Conservation (phyloP, 2,113 vertebrate species). For the Sclerurus mexicanus region DNA sequence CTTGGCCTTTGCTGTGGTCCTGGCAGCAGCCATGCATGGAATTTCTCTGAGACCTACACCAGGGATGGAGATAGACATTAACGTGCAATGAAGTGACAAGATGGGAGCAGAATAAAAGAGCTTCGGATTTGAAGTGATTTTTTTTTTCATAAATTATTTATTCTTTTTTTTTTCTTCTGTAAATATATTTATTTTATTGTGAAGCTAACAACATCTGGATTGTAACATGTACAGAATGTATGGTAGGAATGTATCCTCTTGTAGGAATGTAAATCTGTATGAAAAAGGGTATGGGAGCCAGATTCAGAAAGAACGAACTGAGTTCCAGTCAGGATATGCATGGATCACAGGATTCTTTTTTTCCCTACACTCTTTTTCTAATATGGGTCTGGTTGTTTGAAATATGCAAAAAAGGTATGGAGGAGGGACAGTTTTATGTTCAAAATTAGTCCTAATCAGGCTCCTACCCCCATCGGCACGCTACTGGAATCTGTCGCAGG, state of each 20-base stretch:
- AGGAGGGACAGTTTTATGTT: constrained; percentile 59
- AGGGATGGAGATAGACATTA: constrained; percentile 38
- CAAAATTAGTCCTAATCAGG: constrained; percentile 55
- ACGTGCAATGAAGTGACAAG: constrained; percentile 83
- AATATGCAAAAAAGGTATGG: constrained; percentile 74
- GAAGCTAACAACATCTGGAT: constrained; percentile 92
- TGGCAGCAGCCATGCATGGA: not conserved
- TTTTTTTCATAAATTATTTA: constrained; percentile 90
- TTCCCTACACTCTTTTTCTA: constrained; percentile 30
- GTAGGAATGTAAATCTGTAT: constrained; percentile 86
- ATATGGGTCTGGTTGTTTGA: constrained; percentile 71
- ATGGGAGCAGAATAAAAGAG: constrained; percentile 79
- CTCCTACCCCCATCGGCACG: not conserved
- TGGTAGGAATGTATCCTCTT: constrained; percentile 84
- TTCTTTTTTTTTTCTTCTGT: constrained; percentile 89
- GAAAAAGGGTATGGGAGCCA: constrained; percentile 80
- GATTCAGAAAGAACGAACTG: constrained; percentile 54
- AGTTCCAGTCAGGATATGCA: constrained; percentile 56
- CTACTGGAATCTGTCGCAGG: not conserved
- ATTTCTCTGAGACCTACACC: not conserved
- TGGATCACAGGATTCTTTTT: constrained; percentile 33
- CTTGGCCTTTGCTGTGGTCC: not conserved
- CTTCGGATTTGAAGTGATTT: constrained; percentile 90
- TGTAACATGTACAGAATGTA: constrained; percentile 98
- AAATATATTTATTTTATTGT: constrained; percentile 99